Percentiles rank a stretch among this genome's conserved stretches.
Conservation (phyloP, 2,888 invertebrate genomes). For the Rhogogaster chlorosoma region DNA sequence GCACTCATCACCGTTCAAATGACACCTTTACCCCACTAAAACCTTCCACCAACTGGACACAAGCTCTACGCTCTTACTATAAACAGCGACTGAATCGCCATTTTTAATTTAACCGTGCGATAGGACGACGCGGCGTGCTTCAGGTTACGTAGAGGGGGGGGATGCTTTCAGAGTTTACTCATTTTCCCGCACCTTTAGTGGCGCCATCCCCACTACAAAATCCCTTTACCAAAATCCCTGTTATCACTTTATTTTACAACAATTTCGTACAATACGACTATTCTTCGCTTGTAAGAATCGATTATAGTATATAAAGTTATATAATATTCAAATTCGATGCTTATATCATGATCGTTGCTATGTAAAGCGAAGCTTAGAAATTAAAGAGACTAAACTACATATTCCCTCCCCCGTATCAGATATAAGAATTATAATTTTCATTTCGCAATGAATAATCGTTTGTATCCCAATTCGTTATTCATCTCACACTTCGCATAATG, state of each 20-base stretch:
- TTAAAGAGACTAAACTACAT: background rate
- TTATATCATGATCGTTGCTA: background rate
- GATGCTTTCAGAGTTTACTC: conserved; percentile 18
- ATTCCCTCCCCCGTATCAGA: background rate
- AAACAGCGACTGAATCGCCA: conserved; percentile 76
- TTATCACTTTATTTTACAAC: conserved; percentile 5
- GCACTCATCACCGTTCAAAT: conserved; percentile 78
- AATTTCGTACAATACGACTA: background rate
- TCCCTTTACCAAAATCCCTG: background rate
- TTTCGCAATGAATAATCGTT: conserved; percentile 10
- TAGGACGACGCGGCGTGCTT: conserved; percentile 65
- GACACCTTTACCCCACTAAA: conserved; percentile 58
- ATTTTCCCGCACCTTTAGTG: conserved; percentile 13
- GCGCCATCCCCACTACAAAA: conserved; percentile 14
- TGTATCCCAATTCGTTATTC: background rate
- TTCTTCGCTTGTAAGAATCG: background rate
- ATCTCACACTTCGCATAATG: conserved; percentile 9
- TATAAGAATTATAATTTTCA: background rate
- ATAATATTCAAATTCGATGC: background rate
- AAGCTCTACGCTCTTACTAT: conserved; percentile 70
- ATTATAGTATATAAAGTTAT: background rate
- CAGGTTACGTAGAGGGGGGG: conserved; percentile 51
- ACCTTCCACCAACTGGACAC: conserved; percentile 60
- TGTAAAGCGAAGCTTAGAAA: background rate
- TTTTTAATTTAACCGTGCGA: conserved; percentile 74